These are phyloP conservation scores for Betta splendens DNA, from an alignment of 2,797 vertebrate genomes.

Conservation along the genomic window DNA sequence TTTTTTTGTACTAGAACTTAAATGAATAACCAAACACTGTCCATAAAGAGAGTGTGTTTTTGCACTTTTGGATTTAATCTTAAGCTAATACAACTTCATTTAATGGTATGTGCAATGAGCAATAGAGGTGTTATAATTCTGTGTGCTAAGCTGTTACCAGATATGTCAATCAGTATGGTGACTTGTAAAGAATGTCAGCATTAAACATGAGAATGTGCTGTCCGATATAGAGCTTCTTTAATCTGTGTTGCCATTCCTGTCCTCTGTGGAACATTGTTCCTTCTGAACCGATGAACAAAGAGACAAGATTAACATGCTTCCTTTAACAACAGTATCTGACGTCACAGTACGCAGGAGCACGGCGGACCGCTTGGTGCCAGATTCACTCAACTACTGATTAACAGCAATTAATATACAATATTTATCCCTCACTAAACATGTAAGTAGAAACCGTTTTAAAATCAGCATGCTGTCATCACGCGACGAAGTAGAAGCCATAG, in stretches of 20 bases:
- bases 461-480: slow-evolving; percentile 61
- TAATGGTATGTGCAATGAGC: slow-evolving; percentile 54
- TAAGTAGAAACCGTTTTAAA: slow-evolving; percentile 49
- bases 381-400: slow-evolving; percentile 16
- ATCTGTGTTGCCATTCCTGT: slow-evolving; percentile 34
- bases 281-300: slow-evolving; percentile 26
- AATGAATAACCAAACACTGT: slow-evolving; percentile 39
- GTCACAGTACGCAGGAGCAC: slow-evolving; percentile 29
- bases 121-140: slow-evolving; percentile 44
- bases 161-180: slow-evolving; percentile 8
- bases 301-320: slow-evolving; percentile 48
- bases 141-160: slow-evolving; percentile 35
- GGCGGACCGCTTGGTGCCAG: slow-evolving; percentile 7
- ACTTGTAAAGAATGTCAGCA: slow-evolving; percentile 25
- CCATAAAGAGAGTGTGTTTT: slow-evolving; percentile 37
- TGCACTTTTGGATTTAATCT: slow-evolving; percentile 49
- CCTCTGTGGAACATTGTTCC: slow-evolving; percentile 19
- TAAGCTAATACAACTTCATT: slow-evolving; percentile 35
- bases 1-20: slow-evolving; percentile 64
- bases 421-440: slow-evolving; percentile 33
- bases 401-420: slow-evolving; percentile 7
- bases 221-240: slow-evolving; percentile 49
- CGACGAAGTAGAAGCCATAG: slow-evolving; percentile 37
- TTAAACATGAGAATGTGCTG: slow-evolving; percentile 47
- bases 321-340: slow-evolving; percentile 46